Evolutionary conservation across 2,888 invertebrate genomes (phyloP).

Genomic region (Pemphredon lugubris): DNA sequence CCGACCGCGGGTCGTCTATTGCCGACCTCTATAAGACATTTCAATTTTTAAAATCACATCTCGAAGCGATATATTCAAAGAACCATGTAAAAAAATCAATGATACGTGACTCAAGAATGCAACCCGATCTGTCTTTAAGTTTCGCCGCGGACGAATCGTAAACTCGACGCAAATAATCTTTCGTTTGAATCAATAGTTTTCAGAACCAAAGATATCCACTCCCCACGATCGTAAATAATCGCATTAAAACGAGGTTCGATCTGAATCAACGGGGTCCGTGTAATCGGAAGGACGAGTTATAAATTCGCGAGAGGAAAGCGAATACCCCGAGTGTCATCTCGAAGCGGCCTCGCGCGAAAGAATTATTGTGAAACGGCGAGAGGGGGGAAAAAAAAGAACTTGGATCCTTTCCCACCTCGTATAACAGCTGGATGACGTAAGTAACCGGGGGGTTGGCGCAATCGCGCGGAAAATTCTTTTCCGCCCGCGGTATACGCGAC

Average conservation of each 20-base stretch:
- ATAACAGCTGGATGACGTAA: no score
- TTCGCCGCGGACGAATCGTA: constrained; percentile 19
- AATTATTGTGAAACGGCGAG: constrained; percentile 51
- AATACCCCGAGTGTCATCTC: constrained; percentile 48
- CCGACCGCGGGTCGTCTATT: no score
- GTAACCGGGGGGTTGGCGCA: no score
- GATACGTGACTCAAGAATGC: no score
- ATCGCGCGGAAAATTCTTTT: no score
- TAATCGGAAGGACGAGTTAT: constrained; percentile 19
- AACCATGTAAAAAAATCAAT: no score
- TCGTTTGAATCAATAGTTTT: not conserved
- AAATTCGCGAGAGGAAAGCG: constrained; percentile 31
- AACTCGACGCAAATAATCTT: constrained; percentile 40
- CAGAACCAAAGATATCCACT: not conserved
- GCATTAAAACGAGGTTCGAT: constrained; percentile 17
- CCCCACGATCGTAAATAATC: constrained; percentile 23
- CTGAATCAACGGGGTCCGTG: constrained; percentile 16
- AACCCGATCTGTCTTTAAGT: constrained; percentile 25
- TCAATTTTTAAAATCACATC: no score
- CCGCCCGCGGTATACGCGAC: no score
- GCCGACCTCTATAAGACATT: no score
- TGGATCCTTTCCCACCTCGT: no score
- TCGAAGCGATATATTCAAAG: no score
- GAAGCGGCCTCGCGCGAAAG: constrained; percentile 48
- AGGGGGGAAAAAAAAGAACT: not conserved